Evolutionary conservation across 1,140 invertebrate genomes (phyloP), one percentile per base, ranked within the genome.

Genomic region (Cryptotermes secundus): DNA sequence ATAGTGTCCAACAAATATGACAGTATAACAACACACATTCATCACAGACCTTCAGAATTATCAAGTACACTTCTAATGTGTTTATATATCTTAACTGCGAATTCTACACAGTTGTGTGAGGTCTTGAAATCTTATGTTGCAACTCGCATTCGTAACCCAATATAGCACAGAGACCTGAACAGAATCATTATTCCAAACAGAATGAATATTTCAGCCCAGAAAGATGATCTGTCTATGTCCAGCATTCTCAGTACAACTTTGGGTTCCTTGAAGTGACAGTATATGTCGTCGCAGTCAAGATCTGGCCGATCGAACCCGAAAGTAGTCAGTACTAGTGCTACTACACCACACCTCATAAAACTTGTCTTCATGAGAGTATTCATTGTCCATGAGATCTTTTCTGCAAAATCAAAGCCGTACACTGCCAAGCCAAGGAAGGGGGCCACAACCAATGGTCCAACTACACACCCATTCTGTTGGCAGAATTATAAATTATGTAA

Each of bases 341-440:
- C 92, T 1, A 93, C 92, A 0, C 92, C 93, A 81, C 92, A 92
- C 31, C 93, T 89, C 49, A 94, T 90, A 88, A 93, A 94, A 53
- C 92, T 93, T 3, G 90, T 90, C 87, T 93, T 93, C 91, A 94
- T 93, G 0, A 93, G 84, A 2, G 92, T 87, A 84, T 92, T 91
- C 91, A 94, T 93, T 22, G 90, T 86, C 34, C 90, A 88, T 0
- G 93, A 90, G 34, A 94, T 93, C 38, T 90, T 89, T 36, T 91
- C 89, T 0, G 93, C 93, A 89, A 94, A 94, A 87, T 94, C 93
- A 86, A 94, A 94, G 0, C 93, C 93, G 86, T 94, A 94, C 45
- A 93, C 92, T 1, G 92, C 93, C 22, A 94, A 88, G 3, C 93
- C 93, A 59, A 94, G 91, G 82, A 93, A 91, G 0, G 93, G 93